These are phyloP conservation scores for Molothrus aeneus DNA, from an alignment of 2,797 vertebrate species.

Conservation along the genomic window DNA sequence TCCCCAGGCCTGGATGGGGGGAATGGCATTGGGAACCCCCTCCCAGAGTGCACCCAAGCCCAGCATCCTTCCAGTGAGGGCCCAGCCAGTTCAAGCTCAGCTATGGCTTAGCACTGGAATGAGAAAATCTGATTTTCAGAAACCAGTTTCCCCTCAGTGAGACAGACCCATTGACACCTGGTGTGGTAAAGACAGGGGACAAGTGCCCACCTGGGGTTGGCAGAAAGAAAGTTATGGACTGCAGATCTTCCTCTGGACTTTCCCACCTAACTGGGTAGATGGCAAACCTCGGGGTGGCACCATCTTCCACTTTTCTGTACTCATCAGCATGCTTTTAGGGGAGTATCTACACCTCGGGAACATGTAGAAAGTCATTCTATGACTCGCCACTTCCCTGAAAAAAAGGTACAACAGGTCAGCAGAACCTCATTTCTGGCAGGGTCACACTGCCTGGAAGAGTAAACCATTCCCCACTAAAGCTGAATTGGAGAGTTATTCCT, in stretches of 20 bases:
- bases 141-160: fast-evolving
- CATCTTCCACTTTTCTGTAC: neutral
- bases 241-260: neutral
- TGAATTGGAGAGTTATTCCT: neutral
- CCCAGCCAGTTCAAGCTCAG: neutral
- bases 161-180: neutral
- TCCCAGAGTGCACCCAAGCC: neutral
- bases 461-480: neutral
- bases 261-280: neutral
- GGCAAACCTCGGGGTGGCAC: neutral
- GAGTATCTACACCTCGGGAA: neutral
- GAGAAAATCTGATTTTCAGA: neutral
- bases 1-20: neutral
- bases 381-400: neutral
- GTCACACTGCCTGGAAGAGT: neutral
- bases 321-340: neutral
- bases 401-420: neutral
- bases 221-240: neutral
- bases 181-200: neutral
- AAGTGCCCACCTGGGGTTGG: neutral
- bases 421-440: neutral
- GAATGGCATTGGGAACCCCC: neutral
- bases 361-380: neutral
- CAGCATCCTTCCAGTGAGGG: neutral
- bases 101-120: neutral